These are phyloP conservation scores for Tympanuchus pallidicinctus DNA, from an alignment of 2,113 vertebrate species.

Conservation along the genomic window DNA sequence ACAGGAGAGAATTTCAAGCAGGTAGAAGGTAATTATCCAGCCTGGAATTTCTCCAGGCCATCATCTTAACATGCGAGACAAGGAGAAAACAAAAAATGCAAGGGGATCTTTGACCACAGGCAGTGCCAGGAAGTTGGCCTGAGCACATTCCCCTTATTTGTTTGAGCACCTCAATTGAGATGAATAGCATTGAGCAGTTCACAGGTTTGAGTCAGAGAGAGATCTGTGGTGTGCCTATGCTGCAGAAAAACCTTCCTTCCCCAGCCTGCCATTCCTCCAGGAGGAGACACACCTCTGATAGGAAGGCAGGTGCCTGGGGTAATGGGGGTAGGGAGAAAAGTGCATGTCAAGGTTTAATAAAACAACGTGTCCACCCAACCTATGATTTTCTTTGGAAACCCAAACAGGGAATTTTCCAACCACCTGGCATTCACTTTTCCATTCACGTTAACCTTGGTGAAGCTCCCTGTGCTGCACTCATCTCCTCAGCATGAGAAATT, in stretches of 20 bases:
- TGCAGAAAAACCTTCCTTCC: not conserved
- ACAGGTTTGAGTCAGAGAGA: not conserved
- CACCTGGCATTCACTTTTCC: not conserved
- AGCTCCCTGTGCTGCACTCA: not conserved
- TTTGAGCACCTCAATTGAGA: not conserved
- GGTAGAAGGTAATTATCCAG: constrained; percentile 23
- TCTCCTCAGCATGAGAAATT: not conserved
- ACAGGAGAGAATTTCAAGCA: constrained; percentile 20
- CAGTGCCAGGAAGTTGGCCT: not conserved
- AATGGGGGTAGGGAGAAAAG: not conserved
- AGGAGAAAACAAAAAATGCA: not conserved
- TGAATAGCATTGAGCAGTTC: not conserved
- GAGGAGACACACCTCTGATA: constrained; percentile 20
- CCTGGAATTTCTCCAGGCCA: constrained; percentile 52
- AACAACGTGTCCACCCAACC: not conserved
- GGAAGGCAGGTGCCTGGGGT: constrained; percentile 5
- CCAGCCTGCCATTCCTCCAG: not conserved
- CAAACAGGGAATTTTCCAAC: constrained; percentile 22
- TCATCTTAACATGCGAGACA: not conserved
- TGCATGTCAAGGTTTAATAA: not conserved
- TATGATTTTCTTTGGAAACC: not conserved
- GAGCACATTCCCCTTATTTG: not conserved
- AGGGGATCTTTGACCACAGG: constrained; percentile 3
- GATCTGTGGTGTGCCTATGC: not conserved
- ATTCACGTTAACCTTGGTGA: not conserved